Percentiles rank a stretch among this genome's conserved stretches.
These are phyloP conservation scores for Arizona elegans DNA, from an alignment of 2,113 vertebrate genomes.

Conservation along the genomic window DNA sequence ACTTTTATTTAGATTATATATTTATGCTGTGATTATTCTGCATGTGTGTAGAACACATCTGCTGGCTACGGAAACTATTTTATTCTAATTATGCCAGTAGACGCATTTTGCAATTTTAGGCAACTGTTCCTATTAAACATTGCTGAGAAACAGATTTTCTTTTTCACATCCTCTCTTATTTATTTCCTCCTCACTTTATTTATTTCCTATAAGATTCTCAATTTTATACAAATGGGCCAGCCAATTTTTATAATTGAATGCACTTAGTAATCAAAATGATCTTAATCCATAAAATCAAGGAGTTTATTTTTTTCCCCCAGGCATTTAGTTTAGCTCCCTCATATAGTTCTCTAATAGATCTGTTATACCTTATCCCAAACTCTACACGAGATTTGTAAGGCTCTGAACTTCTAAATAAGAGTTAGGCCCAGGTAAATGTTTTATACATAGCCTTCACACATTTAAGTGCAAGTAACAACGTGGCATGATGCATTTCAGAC, in stretches of 20 bases:
- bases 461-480: not conserved
- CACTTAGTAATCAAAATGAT: not conserved
- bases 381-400: not conserved
- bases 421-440: not conserved
- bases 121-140: not conserved
- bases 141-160: not conserved
- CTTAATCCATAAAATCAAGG: not conserved
- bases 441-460: not conserved
- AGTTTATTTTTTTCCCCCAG: not conserved
- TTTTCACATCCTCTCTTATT: not conserved
- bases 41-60: not conserved
- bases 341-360: not conserved
- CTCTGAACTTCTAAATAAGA: not conserved
- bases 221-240: not conserved
- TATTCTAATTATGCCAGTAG: not conserved
- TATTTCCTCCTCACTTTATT: not conserved
- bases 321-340: not conserved
- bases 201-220: not conserved
- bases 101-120: not conserved
- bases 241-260: not conserved
- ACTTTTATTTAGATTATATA: not conserved
- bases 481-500: not conserved
- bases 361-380: not conserved
- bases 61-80: not conserved
- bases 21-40: not conserved